A percentile compares a stretch with the other conserved stretches of the same genome.
These are phyloP conservation scores for Thalassophryne amazonica DNA, from an alignment of 2,797 vertebrate species.

Conservation along the genomic window DNA sequence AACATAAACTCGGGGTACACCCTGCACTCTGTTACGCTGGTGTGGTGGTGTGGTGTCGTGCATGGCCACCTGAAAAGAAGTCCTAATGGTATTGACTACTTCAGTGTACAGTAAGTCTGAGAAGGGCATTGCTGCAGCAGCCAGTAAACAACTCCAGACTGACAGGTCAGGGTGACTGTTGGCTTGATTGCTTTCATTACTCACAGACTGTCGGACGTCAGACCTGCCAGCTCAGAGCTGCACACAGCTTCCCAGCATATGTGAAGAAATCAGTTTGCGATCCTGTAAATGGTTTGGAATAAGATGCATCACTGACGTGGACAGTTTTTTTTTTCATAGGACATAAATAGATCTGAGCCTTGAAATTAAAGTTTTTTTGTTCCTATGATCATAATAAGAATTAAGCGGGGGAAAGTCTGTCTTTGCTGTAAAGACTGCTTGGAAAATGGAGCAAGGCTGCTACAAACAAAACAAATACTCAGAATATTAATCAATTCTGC, in stretches of 20 bases:
- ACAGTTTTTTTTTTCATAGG: no score
- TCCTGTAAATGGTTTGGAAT: conserved; percentile 11
- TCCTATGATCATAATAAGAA: conserved; percentile 5
- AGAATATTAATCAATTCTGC: conserved; percentile 59
- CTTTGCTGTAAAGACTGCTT: not conserved
- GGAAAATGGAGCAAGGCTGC: conserved; percentile 46
- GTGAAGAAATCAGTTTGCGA: not conserved
- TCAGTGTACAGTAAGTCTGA: conserved; percentile 56
- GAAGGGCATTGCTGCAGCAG: conserved; percentile 44
- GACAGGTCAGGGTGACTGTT: conserved; percentile 53
- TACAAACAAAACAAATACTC: conserved; percentile 47
- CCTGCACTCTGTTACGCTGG: no score
- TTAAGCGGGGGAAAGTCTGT: not conserved
- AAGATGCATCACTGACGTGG: no score
- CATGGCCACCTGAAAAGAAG: conserved; percentile 23
- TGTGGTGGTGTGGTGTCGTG: not conserved
- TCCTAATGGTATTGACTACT: conserved; percentile 62
- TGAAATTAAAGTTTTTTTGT: conserved; percentile 3
- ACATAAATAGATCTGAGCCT: conserved; percentile 6
- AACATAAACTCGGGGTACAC: no score
- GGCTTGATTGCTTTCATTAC: conserved; percentile 58
- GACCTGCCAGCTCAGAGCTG: conserved; percentile 20
- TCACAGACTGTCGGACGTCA: conserved; percentile 48
- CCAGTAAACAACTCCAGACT: conserved; percentile 63
- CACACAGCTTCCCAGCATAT: not conserved